Evolutionary conservation across 2,113 vertebrate genomes (phyloP).

Genomic region (Zingel zingel): DNA sequence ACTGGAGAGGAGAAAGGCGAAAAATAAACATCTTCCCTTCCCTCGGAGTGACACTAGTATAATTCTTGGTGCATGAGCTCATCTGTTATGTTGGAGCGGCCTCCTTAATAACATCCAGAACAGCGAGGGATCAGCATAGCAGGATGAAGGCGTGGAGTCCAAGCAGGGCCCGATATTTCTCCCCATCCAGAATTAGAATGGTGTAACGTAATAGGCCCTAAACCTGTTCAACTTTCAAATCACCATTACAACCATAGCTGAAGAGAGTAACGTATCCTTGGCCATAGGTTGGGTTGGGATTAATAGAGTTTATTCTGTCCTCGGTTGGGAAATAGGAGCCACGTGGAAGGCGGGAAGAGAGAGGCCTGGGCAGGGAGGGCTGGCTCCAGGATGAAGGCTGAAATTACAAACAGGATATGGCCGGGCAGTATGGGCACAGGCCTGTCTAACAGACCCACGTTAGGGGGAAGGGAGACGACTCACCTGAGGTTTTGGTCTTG

Average conservation of each 20-base stretch:
- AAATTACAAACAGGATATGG: slow-evolving; percentile 59
- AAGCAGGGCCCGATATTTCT: slow-evolving; percentile 27
- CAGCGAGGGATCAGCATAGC: slow-evolving; percentile 56
- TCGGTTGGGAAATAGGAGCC: slow-evolving; percentile 64
- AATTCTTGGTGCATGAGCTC: slow-evolving; percentile 77
- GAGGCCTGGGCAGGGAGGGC: slow-evolving; percentile 42
- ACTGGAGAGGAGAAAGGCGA: slow-evolving; percentile 40
- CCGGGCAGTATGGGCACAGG: slow-evolving; percentile 2
- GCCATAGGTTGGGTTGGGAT: slow-evolving; percentile 56
- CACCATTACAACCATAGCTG: slow-evolving; percentile 71
- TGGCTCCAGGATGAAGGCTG: slow-evolving; percentile 43
- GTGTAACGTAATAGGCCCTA: slow-evolving; percentile 72
- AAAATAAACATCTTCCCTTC: slow-evolving; percentile 70
- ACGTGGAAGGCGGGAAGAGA: slow-evolving; percentile 53
- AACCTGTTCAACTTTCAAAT: slow-evolving; percentile 69
- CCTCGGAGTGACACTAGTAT: slow-evolving; percentile 68
- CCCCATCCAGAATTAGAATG: slow-evolving; percentile 68
- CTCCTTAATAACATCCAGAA: slow-evolving; percentile 79
- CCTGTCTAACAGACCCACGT: slow-evolving; percentile 28
- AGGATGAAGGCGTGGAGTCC: slow-evolving; percentile 43
- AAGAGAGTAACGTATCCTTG: slow-evolving; percentile 69
- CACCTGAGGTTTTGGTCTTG: slow-evolving; percentile 86
- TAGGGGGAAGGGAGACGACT: slow-evolving; percentile 18
- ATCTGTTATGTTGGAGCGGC: slow-evolving; percentile 75
- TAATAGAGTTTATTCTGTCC: slow-evolving; percentile 63